phyloP scores from a whole-genome alignment of 2,797 vertebrate species.

The Psittacula echo region DNA sequence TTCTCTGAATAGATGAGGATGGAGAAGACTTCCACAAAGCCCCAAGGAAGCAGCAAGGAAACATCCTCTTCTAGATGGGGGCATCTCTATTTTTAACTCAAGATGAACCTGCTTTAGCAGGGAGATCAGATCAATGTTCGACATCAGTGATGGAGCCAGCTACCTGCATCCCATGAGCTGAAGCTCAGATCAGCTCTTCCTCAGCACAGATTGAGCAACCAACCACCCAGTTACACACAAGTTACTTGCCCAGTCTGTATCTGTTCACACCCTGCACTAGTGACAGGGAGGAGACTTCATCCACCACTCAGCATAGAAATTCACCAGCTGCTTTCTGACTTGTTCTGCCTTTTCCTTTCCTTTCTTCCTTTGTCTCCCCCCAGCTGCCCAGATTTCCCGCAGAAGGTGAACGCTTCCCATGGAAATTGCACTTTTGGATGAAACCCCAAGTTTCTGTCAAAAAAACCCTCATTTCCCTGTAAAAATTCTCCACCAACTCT shows the following conservation, averaged over 20 bases:
- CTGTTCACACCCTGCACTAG: background rate
- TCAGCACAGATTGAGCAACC: background rate
- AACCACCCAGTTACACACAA: background rate
- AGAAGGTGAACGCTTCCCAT: constrained; percentile 9
- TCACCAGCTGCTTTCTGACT: background rate
- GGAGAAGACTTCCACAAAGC: background rate
- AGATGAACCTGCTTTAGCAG: background rate
- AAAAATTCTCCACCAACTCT: constrained; percentile 17
- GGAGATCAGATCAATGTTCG: background rate
- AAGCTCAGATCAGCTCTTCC: background rate
- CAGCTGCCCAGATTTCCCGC: background rate
- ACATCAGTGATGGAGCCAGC: background rate
- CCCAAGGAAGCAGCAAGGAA: background rate
- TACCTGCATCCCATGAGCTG: background rate
- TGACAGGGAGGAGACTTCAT: background rate
- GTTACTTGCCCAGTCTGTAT: background rate
- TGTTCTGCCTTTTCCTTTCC: rapidly evolving
- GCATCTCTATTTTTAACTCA: background rate
- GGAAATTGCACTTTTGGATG: constrained; percentile 39
- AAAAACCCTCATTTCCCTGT: background rate
- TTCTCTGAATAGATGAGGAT: background rate
- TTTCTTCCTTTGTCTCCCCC: background rate
- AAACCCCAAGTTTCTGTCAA: constrained; percentile 58
- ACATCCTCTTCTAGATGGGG: background rate
- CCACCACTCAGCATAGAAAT: background rate